These are phyloP conservation scores for Patagioenas fasciata DNA, from an alignment of 2,113 vertebrate genomes.

Conservation along the genomic window DNA sequence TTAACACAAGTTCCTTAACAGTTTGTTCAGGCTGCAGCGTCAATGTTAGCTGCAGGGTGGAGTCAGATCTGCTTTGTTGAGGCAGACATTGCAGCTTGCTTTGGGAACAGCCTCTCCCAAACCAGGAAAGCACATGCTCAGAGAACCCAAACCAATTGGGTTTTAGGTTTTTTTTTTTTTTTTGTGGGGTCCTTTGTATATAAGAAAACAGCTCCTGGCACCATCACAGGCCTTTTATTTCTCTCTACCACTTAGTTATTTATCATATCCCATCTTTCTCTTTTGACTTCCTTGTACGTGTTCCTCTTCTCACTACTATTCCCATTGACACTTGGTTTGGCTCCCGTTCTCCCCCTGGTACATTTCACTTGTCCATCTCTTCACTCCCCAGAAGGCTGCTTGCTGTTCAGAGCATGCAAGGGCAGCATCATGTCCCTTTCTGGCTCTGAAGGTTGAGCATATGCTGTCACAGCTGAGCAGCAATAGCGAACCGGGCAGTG, in stretches of 20 bases:
- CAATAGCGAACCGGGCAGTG: neutral
- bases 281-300: rapidly evolving
- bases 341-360: neutral
- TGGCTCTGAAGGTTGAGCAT: neutral
- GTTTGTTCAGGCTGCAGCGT: neutral
- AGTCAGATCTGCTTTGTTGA: neutral
- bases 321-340: rapidly evolving
- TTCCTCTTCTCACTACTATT: neutral
- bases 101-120: neutral
- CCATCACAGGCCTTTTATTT: neutral
- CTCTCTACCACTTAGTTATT: neutral
- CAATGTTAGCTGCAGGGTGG: neutral
- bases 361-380: neutral
- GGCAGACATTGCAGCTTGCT: neutral
- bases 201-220: neutral
- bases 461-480: conserved; percentile 12
- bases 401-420: neutral
- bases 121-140: neutral
- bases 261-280: neutral
- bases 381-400: neutral
- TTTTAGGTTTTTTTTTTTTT: neutral
- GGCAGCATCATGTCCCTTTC: neutral
- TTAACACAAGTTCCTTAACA: neutral
- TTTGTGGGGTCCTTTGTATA: neutral
- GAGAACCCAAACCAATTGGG: neutral